Conservation (phyloP, 2,113 vertebrate species). For the Cardinalis cardinalis region DNA sequence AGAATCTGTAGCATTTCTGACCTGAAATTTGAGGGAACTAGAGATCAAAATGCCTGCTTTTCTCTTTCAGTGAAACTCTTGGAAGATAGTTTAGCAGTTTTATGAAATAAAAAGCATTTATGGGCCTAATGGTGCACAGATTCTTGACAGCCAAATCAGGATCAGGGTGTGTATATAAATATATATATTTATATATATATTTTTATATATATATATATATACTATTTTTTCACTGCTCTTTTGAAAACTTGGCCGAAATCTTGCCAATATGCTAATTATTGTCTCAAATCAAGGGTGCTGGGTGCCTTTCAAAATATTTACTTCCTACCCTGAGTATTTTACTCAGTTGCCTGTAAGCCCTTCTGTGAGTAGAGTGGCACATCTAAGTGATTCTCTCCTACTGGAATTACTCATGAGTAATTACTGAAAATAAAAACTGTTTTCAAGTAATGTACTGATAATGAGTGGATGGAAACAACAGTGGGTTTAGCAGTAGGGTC, state of each 20-base stretch:
- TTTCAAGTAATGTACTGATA: not conserved
- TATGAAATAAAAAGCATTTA: not conserved
- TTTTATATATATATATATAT: accelerated
- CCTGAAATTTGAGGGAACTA: not conserved
- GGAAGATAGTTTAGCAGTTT: not conserved
- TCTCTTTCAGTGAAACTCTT: not conserved
- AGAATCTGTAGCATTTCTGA: not conserved
- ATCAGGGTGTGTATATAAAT: not conserved
- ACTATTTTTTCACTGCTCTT: not conserved
- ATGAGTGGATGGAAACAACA: not conserved
- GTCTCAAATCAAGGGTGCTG: not conserved
- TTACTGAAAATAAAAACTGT: not conserved
- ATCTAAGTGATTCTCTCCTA: not conserved
- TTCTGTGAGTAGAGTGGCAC: not conserved
- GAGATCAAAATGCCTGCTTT: not conserved
- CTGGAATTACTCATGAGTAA: not conserved
- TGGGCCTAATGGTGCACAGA: not conserved
- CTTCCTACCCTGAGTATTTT: not conserved
- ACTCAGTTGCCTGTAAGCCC: not conserved
- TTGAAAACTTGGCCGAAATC: not conserved
- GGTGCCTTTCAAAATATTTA: not conserved
- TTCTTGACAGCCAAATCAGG: not conserved
- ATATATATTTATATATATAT: accelerated
- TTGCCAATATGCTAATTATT: not conserved
- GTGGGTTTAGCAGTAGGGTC: not conserved